Evolutionary conservation across 1,140 invertebrate genomes (phyloP).

Genomic region (Tachypleus tridentatus): DNA sequence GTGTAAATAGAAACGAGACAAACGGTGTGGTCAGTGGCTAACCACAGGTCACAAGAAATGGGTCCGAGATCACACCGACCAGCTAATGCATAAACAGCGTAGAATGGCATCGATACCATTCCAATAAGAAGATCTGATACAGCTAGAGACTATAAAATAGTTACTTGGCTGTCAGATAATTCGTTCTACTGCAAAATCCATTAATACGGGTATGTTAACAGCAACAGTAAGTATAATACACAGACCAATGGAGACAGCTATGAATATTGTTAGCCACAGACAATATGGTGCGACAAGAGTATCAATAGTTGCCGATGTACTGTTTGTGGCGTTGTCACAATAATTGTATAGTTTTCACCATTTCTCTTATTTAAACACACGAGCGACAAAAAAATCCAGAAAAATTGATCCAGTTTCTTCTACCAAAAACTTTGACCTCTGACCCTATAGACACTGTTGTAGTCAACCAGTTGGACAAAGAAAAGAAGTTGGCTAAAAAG

Average conservation of each 20-base stretch:
- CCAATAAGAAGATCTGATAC: constrained; percentile 97
- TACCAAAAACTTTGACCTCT: too few species aligned
- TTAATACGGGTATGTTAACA: constrained; percentile 89
- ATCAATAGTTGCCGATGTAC: too few species aligned
- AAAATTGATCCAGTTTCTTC: too few species aligned
- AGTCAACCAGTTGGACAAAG: too few species aligned
- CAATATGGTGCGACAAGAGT: constrained; percentile 48
- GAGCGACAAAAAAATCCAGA: too few species aligned
- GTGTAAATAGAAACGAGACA: constrained; percentile 98
- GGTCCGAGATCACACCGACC: constrained; percentile 94
- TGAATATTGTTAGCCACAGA: constrained; percentile 79
- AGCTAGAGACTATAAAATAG: constrained; percentile 98
- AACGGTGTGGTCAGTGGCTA: constrained; percentile 97
- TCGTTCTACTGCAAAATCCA: constrained; percentile 92
- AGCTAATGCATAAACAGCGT: constrained; percentile 86
- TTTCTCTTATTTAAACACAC: too few species aligned
- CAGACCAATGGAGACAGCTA: constrained; percentile 72
- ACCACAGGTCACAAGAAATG: constrained; percentile 92
- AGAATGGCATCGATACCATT: constrained; percentile 47
- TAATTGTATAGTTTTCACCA: too few species aligned
- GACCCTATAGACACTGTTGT: too few species aligned
- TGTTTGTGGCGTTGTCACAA: too few species aligned
- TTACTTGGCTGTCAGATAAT: constrained; percentile 96
- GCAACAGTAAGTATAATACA: constrained; percentile 84
- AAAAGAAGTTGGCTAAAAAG: too few species aligned